phyloP scores from a whole-genome alignment of 2,888 invertebrate genomes.

The Osmoderma eremita region DNA sequence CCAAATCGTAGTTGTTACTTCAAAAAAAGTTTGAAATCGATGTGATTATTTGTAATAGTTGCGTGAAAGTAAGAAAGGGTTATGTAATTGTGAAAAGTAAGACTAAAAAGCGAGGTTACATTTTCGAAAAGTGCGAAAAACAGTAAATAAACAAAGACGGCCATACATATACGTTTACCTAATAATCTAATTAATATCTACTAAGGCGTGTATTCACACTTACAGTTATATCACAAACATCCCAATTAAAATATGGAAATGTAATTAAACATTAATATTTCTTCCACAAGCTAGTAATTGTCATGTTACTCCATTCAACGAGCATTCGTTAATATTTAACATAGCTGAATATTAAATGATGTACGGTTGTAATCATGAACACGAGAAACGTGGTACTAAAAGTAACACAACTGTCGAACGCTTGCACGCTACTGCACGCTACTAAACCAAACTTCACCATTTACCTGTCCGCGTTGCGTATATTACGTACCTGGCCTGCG shows the following conservation, averaged over 20 bases:
- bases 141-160: not conserved
- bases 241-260: conserved; percentile 8
- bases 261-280: conserved; percentile 1
- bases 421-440: conserved; percentile 40
- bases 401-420: not conserved
- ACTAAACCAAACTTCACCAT: conserved; percentile 11
- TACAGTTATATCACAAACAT: conserved; percentile 18
- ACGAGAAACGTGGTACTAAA: not conserved
- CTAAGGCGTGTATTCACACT: not conserved
- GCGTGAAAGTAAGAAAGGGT: too few relatives aligned
- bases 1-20: too few relatives aligned
- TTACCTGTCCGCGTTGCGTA: conserved; percentile 29
- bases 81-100: too few relatives aligned
- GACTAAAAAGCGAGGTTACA: too few relatives aligned
- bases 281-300: not conserved
- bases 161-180: not conserved
- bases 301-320: conserved; percentile 18
- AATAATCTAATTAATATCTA: not conserved
- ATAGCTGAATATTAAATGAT: conserved; percentile 1
- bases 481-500: conserved; percentile 41
- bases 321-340: not conserved
- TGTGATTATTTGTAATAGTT: too few relatives aligned
- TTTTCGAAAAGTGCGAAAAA: too few relatives aligned
- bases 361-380: not conserved
- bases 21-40: too few relatives aligned